A percentile compares a stretch with the other conserved stretches of the same genome.
phyloP scores from a whole-genome alignment of 1,140 invertebrate species.

The Mactra quadrangularis region DNA sequence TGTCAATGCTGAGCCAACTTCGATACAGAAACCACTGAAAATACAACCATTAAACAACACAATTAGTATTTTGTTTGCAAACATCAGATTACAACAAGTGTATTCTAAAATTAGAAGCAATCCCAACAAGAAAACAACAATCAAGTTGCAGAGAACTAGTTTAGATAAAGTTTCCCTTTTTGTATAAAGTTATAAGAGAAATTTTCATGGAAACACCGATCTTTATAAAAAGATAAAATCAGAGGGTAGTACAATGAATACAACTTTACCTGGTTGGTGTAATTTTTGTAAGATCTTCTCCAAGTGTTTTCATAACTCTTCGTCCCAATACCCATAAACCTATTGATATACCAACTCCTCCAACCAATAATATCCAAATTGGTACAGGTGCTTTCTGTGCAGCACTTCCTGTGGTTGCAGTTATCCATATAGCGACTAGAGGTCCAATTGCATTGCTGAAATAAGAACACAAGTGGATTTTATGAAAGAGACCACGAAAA shows the following conservation, averaged over 20 bases:
- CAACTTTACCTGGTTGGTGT: slow-evolving; percentile 96
- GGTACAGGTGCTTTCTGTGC: slow-evolving; percentile 92
- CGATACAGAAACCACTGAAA: slow-evolving; percentile 95
- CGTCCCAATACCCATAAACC: slow-evolving; percentile 98
- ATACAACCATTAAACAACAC: slow-evolving; percentile 52
- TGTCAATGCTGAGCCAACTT: slow-evolving; percentile 97
- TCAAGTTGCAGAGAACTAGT: neutral
- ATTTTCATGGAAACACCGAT: neutral
- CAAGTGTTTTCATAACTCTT: slow-evolving; percentile 97
- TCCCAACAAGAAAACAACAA: neutral
- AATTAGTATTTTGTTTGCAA: too few relatives aligned
- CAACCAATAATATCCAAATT: slow-evolving; percentile 94
- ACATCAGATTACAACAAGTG: too few relatives aligned
- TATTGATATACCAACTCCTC: slow-evolving; percentile 96
- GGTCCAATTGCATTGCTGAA: slow-evolving; percentile 98
- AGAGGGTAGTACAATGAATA: too few relatives aligned
- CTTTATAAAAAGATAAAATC: too few relatives aligned
- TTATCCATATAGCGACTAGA: slow-evolving; percentile 95
- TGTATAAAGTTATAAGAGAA: neutral
- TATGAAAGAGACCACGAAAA: neutral
- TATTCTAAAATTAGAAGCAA: neutral
- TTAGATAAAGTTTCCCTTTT: too few relatives aligned
- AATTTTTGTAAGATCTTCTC: slow-evolving; percentile 97
- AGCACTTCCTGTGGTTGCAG: slow-evolving; percentile 91
- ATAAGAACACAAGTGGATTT: slow-evolving; percentile 62